Evolutionary conservation across 2,797 vertebrate genomes (phyloP), one percentile per base, ranked within the genome.

Genomic region (Cirrhinus mrigala): DNA sequence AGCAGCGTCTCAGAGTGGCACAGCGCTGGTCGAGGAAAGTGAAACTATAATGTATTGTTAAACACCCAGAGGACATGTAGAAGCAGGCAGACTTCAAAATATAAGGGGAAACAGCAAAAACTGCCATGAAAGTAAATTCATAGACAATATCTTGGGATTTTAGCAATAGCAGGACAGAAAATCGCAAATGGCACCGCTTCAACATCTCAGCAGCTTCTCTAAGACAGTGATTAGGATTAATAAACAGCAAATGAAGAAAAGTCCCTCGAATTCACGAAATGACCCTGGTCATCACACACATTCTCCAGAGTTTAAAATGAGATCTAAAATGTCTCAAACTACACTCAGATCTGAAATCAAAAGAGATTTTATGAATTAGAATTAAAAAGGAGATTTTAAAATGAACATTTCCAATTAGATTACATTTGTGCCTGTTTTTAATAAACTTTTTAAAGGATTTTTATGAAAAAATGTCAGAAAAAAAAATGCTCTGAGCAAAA

Each of bases 41-140:
- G 18, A 74, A 73, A 33, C 69, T 82, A 74, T 64, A 50, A 74
- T 74, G 56, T 50, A 37, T 80, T 50, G 78, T 80, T 68, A 66
- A 79, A 66, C 69, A 62, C 70, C 70, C 40, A 50, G 24, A 62
- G 69, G 52, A 77, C 75, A 77, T 56, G 16, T 3, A 56, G 27
- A 40, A 37, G 74, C 29, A 77, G 50, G 14, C 12, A 60, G 69
- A 58, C 69, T 82, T 74, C 56, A 74, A 64, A 22, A 33, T 48
- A 29, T 60, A 46, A 48, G n/a, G 40, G 24, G 27, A 58, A 77
- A 44, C 54, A 60, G 75, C 75, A 60, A 44, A 73, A 73, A 46
- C n/a, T 73, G 54, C 3, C 56, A 60, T 18, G 52, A 46, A 29
- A 46, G 6, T 22, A 64, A 27, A 79, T 48, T 79, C 40, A 64